phyloP scores from a whole-genome alignment of 2,113 vertebrate species.

The Hydrolagus affinis region DNA sequence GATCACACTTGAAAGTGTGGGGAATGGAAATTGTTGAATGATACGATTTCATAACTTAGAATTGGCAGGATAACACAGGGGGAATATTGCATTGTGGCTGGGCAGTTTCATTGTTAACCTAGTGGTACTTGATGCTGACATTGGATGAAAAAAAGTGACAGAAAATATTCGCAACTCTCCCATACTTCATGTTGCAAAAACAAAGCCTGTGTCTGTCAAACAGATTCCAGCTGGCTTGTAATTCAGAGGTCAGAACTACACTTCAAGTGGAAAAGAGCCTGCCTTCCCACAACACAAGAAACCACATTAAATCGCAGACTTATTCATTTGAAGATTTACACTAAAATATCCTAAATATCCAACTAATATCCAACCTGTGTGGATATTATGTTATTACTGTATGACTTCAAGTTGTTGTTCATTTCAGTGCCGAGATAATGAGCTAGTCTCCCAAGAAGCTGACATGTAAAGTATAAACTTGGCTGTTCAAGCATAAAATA shows the following conservation, averaged over 20 bases:
- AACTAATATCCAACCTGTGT: no score
- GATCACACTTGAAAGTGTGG: not conserved
- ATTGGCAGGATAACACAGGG: not conserved
- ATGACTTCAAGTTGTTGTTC: no score
- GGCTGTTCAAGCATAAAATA: no score
- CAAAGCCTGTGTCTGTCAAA: conserved; percentile 3
- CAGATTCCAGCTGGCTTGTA: not conserved
- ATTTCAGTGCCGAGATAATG: no score
- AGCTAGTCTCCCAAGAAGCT: no score
- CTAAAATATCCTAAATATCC: not conserved
- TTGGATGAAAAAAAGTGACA: not conserved
- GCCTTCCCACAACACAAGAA: not conserved
- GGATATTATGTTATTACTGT: no score
- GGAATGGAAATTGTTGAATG: not conserved
- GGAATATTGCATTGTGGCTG: not conserved
- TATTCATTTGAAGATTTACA: conserved; percentile 8
- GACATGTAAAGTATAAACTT: no score
- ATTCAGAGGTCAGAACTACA: conserved; percentile 9
- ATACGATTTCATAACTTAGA: not conserved
- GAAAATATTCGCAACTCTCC: not conserved
- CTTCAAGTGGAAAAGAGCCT: not conserved
- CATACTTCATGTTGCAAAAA: conserved; percentile 13
- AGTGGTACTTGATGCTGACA: not conserved
- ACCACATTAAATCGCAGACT: not conserved
- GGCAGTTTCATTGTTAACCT: not conserved